These are phyloP conservation scores for Caretta caretta DNA, from an alignment of 2,113 vertebrate species.

Conservation along the genomic window DNA sequence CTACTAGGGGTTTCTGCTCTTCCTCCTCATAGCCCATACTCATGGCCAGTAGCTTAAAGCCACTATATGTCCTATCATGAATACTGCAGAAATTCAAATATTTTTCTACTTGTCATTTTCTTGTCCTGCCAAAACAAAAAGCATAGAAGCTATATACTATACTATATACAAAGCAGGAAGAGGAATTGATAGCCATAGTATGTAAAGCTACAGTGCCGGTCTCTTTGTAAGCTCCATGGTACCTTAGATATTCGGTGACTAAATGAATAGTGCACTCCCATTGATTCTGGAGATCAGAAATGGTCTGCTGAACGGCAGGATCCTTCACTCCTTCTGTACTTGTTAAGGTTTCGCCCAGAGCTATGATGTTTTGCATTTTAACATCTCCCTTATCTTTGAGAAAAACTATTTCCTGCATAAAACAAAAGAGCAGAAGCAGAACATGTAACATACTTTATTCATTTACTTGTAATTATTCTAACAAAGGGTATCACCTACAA, in stretches of 20 bases:
- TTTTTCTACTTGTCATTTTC: not conserved
- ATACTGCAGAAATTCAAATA: not conserved
- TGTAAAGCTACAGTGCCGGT: not conserved
- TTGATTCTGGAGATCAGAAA: slow-evolving; percentile 68
- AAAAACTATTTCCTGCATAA: slow-evolving; percentile 75
- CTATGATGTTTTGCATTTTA: slow-evolving; percentile 68
- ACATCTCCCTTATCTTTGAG: slow-evolving; percentile 73
- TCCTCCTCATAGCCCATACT: not conserved
- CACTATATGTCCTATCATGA: not conserved
- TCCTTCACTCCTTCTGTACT: slow-evolving; percentile 19
- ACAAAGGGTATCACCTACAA: not conserved
- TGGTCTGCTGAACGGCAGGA: slow-evolving; percentile 20
- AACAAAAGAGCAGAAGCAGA: not conserved
- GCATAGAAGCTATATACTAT: not conserved
- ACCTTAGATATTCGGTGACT: slow-evolving; percentile 73
- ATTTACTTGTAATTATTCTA: not conserved
- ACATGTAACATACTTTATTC: not conserved
- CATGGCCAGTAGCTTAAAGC: not conserved
- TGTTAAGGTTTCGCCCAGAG: slow-evolving; percentile 49
- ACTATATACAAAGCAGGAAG: not conserved
- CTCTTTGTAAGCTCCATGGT: slow-evolving; percentile 21
- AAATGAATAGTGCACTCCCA: slow-evolving; percentile 72
- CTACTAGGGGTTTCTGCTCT: not conserved
- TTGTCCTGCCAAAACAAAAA: not conserved
- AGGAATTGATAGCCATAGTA: not conserved